These are phyloP conservation scores for Scaptomyza tumidula DNA, from an alignment of 2,888 invertebrate species.

Conservation along the genomic window DNA sequence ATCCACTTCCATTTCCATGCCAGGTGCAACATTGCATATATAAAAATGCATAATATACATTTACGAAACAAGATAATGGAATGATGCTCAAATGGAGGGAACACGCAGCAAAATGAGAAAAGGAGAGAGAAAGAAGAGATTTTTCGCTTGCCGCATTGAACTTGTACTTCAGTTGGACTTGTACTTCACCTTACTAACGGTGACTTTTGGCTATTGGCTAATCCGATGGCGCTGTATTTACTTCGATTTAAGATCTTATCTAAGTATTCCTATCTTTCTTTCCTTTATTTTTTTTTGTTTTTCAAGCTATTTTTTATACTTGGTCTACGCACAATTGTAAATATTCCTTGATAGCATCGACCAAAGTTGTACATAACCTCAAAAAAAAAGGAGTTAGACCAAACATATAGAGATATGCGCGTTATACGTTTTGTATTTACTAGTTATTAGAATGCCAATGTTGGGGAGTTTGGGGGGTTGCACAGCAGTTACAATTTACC, in stretches of 20 bases:
- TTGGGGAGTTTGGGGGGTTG: conserved; percentile 2
- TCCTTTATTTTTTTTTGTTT: conserved; percentile 2
- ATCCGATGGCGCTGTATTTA: conserved; percentile 70
- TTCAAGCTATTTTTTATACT: neutral
- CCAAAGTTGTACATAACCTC: conserved; percentile 66
- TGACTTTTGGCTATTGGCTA: conserved; percentile 31
- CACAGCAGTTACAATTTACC: conserved; percentile 18
- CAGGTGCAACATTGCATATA: conserved; percentile 75
- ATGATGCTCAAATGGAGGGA: neutral
- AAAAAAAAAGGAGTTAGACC: neutral
- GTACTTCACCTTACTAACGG: conserved; percentile 44
- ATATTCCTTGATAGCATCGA: conserved; percentile 73
- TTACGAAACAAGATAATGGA: neutral
- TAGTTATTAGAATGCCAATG: conserved; percentile 35
- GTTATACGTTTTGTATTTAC: conserved; percentile 43
- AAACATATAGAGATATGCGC: conserved; percentile 23
- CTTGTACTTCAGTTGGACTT: conserved; percentile 18
- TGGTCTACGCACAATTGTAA: conserved; percentile 57
- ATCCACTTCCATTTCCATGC: conserved; percentile 34
- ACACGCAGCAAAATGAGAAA: conserved; percentile 19
- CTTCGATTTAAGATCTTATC: conserved; percentile 49
- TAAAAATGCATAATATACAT: conserved; percentile 31
- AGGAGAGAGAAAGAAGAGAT: conserved; percentile 80
- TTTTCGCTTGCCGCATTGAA: conserved; percentile 62
- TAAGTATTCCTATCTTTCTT: conserved; percentile 58